Evolutionary conservation across 2,888 invertebrate genomes (phyloP).

Genomic region (Leucozona laternaria): DNA sequence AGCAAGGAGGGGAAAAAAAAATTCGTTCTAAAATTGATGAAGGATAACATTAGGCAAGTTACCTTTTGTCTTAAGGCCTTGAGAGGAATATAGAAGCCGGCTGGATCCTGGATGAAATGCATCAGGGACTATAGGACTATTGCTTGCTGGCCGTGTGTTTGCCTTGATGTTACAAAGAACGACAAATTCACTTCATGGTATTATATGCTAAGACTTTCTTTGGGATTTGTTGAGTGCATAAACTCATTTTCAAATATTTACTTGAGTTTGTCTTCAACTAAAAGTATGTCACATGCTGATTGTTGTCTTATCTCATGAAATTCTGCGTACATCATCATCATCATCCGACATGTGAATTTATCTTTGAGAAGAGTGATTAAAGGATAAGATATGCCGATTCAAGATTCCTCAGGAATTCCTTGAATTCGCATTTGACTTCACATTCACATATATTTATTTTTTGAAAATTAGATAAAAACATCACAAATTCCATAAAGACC

Average conservation of each 20-base stretch:
- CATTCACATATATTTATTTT: not conserved
- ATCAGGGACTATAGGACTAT: too few relatives aligned
- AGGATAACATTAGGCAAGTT: constrained; percentile 35
- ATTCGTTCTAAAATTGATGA: constrained; percentile 21
- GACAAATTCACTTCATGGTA: constrained; percentile 5
- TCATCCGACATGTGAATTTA: not conserved
- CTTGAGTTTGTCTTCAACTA: constrained; percentile 26
- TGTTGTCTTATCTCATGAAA: constrained; percentile 15
- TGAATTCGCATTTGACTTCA: not conserved
- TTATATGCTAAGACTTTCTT: constrained; percentile 8
- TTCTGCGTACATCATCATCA: not conserved
- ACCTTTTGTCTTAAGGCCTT: constrained; percentile 9
- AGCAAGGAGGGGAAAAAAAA: not conserved
- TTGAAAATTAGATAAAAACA: not conserved
- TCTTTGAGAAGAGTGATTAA: not conserved
- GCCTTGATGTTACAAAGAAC: constrained; percentile 3
- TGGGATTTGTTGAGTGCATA: constrained; percentile 47
- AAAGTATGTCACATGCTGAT: constrained; percentile 26
- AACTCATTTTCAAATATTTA: constrained; percentile 68
- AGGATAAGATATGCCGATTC: not conserved
- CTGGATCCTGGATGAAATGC: too few relatives aligned
- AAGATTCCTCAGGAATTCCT: not conserved
- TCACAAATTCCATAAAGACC: not conserved
- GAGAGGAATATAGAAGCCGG: not conserved
- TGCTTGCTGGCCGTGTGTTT: constrained; percentile 10